Evolutionary conservation across 2,888 invertebrate genomes (phyloP).

Genomic region (Buathra laborator): DNA sequence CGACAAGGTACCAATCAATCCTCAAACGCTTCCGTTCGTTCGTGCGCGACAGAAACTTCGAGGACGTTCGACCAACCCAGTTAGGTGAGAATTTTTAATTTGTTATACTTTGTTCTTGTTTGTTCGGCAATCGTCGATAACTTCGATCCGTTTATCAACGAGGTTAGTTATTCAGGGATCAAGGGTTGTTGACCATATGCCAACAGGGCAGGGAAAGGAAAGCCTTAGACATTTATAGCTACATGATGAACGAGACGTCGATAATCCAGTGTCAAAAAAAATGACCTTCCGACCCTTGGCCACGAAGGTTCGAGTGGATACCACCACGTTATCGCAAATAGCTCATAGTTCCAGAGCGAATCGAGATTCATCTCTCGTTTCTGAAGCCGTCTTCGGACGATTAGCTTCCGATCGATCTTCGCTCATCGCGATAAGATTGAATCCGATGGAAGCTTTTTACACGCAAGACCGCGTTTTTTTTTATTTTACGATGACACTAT

Average conservation of each 20-base stretch:
- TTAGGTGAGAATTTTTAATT: slow-evolving; percentile 16
- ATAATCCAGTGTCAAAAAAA: slow-evolving; percentile 28
- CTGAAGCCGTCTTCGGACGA: slow-evolving; percentile 11
- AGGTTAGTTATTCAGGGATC: not conserved
- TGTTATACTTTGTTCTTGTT: not conserved
- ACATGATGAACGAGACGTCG: not conserved
- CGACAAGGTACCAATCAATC: slow-evolving; percentile 56
- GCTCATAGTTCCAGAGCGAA: slow-evolving; percentile 1
- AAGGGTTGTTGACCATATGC: not conserved
- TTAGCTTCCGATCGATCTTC: slow-evolving; percentile 50
- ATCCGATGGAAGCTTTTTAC: not conserved
- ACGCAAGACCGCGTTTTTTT: slow-evolving; percentile 9
- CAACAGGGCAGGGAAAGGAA: not conserved
- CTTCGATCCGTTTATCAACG: not conserved
- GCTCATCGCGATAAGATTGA: slow-evolving; percentile 40
- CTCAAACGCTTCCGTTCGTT: slow-evolving; percentile 34
- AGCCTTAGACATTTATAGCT: not conserved
- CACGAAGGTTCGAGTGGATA: slow-evolving; percentile 19
- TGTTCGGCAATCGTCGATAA: not conserved
- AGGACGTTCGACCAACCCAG: not conserved
- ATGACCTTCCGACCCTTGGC: slow-evolving; percentile 14
- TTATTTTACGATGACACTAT: not conserved
- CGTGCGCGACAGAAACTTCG: slow-evolving; percentile 8
- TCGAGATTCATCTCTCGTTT: slow-evolving; percentile 42
- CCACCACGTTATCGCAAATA: slow-evolving; percentile 15